These are phyloP conservation scores for Formicarius rufipectus DNA, from an alignment of 2,113 vertebrate genomes.

Conservation along the genomic window DNA sequence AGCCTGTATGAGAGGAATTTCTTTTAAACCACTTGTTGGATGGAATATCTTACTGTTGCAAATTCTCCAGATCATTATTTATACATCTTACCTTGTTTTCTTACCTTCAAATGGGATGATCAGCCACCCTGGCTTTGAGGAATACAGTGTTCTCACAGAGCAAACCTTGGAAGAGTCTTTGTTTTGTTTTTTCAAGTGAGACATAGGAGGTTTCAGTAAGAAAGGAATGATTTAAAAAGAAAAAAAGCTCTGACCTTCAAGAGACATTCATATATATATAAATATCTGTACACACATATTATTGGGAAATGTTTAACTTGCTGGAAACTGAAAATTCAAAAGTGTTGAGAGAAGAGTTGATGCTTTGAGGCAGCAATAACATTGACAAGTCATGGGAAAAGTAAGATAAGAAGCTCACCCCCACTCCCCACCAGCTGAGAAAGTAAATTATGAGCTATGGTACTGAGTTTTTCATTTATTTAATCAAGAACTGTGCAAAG, in stretches of 20 bases:
- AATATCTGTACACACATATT: background rate
- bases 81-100: background rate
- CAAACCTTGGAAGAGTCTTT: background rate
- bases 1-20: constrained; percentile 1
- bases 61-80: background rate
- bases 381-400: background rate
- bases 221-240: background rate
- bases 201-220: background rate
- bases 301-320: background rate
- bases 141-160: background rate
- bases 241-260: background rate
- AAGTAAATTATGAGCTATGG: background rate
- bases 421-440: accelerated
- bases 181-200: background rate
- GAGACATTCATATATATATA: background rate
- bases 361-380: background rate
- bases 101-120: background rate
- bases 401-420: background rate
- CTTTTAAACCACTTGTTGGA: background rate
- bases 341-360: background rate
- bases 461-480: background rate
- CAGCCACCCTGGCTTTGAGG: background rate
- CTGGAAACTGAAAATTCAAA: background rate
- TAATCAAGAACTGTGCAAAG: background rate
- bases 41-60: background rate